Base-by-base conservation (phyloP, 2,797 vertebrate species). In the Florisuga fusca region DNA sequence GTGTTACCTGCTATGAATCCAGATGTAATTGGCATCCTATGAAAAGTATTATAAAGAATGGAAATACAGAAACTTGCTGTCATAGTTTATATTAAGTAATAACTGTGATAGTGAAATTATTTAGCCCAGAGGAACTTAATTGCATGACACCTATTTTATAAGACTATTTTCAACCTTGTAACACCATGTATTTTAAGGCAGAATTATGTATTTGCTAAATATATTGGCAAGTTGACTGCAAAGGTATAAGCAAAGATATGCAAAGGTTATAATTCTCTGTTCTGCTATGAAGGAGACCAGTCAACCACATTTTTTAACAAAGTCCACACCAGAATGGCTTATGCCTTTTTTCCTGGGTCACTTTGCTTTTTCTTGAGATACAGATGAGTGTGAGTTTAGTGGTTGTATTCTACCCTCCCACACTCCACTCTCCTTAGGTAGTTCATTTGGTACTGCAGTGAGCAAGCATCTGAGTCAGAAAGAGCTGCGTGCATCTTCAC, bases 111-210 rank as follows among this genome's bases (percentile, higher is more conserved):
- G 14, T 68, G 51, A n/a, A 57, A 84, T 18, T 54, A 50, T 46
- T 46, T 86, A 62, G 67, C 33, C 68, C 53, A 87, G n/a, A 71
- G 46, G 41, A 80, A 68, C 22, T 59, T 82, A 72, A 55, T 88
- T 80, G 85, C 86, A 38, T 63, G 31, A 66, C 25, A 78, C 8
- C 2, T 64, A 36, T 72, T 90, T 71, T 45, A 58, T 41, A 80
- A 66, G 33, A 45, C 25, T 66, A 6, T 71, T 93, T 92, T 84
- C 22, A 83, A 81, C n/a, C 26, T 84, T 57, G 14, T 27, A 62
- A 51, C 8, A 64, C 11, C 51, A 38, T 29, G 36, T 77, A 94
- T 93, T 94, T 95, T 84, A 63, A 79, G 59, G n/a, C 22, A 82
- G 51, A 91, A 50, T 63, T 68, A 63, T 64, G 22, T 25, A 26